Base-by-base conservation (phyloP, 1,140 invertebrate genomes). In the Centruroides vittatus region DNA sequence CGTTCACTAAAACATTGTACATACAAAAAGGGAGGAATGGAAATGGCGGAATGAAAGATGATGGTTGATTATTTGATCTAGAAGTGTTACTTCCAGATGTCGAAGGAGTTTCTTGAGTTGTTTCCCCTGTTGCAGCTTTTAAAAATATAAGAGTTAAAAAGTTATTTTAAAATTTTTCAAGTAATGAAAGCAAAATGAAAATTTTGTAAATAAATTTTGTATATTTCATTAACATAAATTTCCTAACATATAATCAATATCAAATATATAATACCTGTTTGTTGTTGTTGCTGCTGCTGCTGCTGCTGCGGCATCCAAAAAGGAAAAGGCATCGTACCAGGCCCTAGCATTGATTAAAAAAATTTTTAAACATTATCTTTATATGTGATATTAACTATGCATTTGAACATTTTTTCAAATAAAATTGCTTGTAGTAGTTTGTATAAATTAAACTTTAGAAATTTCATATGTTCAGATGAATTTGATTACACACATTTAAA, bases 11-110 rank as follows among this genome's bases (percentile, higher is more conserved):
- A 41, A 6, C 3, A 41, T 41, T 41, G 41, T 59, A 67, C 63
- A 66, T 67, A 71, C 66, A 65, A 57, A 71, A 70, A 48, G 70
- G 69, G 57, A 71, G 61, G 57, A 70, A 71, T 13, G 71, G 68
- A 41, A 72, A 69, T 35, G 68, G 70, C 34, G 68, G 69, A 50
- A 71, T 64, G 54, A 67, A 61, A 51, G 66, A 57, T 47, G 68
- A 63, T 50, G 62, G 60, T 49, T 61, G 46, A 35, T 49, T 63
- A 35, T 47, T 36, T 52, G 47, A 8, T 23, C 55, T 55, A 36
- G 51, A 50, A 9, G 49, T 49, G 6, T 52, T 12, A 41, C 23
- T 34, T 55, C 49, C 5, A 23, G 58, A 4, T n/a, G 49, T 41
- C 46, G 62, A 48, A 9, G 62, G 3, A 12, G 55, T 48, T 36